These are phyloP conservation scores for Rhinella marina DNA, from an alignment of 2,797 vertebrate genomes.

Conservation along the genomic window DNA sequence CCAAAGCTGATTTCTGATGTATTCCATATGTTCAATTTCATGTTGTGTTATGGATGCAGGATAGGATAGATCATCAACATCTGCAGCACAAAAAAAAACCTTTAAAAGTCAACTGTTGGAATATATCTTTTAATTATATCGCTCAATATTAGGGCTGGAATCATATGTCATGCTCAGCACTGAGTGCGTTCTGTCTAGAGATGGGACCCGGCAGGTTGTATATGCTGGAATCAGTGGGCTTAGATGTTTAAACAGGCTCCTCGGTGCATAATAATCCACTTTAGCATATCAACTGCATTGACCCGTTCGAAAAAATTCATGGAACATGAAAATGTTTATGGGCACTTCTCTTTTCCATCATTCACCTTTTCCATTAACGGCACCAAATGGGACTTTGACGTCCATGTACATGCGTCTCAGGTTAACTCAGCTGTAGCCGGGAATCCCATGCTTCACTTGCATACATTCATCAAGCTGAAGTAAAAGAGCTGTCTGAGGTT, in stretches of 20 bases:
- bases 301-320: not conserved
- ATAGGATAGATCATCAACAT: too few relatives aligned
- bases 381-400: not conserved
- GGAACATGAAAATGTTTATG: not conserved
- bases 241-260: not conserved
- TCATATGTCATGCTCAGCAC: not conserved
- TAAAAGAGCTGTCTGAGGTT: not conserved
- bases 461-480: slow-evolving; percentile 19
- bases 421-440: slow-evolving; percentile 18
- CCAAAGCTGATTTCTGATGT: too few relatives aligned
- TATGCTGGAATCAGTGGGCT: not conserved
- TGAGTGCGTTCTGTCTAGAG: not conserved
- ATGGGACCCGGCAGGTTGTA: not conserved
- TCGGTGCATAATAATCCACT: not conserved
- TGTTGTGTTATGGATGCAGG: too few relatives aligned
- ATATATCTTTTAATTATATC: too few relatives aligned
- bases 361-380: not conserved
- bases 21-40: too few relatives aligned
- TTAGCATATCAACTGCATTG: not conserved
- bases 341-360: not conserved
- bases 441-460: not conserved
- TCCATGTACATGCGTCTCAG: not conserved
- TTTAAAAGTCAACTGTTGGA: too few relatives aligned
- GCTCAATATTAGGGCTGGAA: not conserved
- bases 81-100: too few relatives aligned